A percentile compares a stretch with the other conserved stretches of the same genome.
These are phyloP conservation scores for Schizotus pectinicornis DNA, from an alignment of 2,888 invertebrate species.

Conservation along the genomic window DNA sequence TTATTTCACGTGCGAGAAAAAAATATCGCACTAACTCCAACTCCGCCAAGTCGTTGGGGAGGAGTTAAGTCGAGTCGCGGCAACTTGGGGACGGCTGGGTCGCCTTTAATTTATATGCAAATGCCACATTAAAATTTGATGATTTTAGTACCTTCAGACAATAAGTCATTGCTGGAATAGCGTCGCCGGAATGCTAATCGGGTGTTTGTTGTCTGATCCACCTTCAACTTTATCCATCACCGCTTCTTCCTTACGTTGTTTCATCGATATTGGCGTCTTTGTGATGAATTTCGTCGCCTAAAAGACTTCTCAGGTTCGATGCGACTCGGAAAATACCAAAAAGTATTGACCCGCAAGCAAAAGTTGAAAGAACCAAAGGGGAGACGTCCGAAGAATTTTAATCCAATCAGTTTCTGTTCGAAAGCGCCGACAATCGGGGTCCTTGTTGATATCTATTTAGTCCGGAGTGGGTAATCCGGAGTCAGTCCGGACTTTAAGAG, in stretches of 20 bases:
- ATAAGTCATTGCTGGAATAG: slow-evolving; percentile 34
- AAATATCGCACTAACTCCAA: slow-evolving; percentile 4
- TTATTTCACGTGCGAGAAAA: slow-evolving; percentile 19
- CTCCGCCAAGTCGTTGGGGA: slow-evolving; percentile 6
- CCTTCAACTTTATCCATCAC: not conserved
- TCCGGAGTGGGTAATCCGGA: slow-evolving; percentile 27
- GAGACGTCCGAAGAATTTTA: slow-evolving; percentile 22
- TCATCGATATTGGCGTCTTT: no score
- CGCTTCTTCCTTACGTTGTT: not conserved
- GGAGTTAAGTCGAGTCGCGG: not conserved
- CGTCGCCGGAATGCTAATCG: slow-evolving; percentile 27
- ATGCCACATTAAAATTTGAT: slow-evolving; percentile 39
- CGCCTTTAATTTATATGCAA: slow-evolving; percentile 39
- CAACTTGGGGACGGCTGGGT: slow-evolving; percentile 3
- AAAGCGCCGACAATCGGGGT: slow-evolving; percentile 20
- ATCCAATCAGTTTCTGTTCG: slow-evolving; percentile 24
- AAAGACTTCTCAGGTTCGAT: no score
- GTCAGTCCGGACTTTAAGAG: slow-evolving; percentile 25
- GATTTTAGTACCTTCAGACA: slow-evolving; percentile 35
- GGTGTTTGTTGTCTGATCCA: no score
- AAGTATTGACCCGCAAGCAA: not conserved
- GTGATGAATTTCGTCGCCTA: no score
- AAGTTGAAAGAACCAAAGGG: slow-evolving; percentile 2
- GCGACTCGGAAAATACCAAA: no score
- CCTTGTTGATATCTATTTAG: slow-evolving; percentile 25